These are phyloP conservation scores for Alentia gelatinosa DNA, from an alignment of 2,888 invertebrate species.

Conservation along the genomic window DNA sequence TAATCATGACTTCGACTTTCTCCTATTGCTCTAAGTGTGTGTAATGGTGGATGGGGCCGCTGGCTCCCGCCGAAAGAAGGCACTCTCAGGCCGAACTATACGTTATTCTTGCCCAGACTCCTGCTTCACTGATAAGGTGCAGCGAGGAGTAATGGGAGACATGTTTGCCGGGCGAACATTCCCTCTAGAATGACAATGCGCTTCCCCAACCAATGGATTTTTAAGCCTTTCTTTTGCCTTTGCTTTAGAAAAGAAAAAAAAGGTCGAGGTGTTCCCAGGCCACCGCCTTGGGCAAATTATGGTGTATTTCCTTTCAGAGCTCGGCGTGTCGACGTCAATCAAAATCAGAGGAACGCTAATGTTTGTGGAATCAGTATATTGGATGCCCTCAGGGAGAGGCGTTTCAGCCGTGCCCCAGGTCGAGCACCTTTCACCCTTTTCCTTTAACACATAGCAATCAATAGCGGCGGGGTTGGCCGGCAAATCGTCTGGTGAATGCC, in stretches of 20 bases:
- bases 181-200: conserved; percentile 32
- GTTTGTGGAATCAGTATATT: conserved; percentile 37
- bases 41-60: conserved; percentile 27
- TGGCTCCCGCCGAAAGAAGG: neutral
- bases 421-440: conserved; percentile 28
- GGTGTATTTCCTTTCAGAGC: conserved; percentile 33
- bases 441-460: conserved; percentile 42
- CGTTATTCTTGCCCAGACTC: conserved; percentile 23
- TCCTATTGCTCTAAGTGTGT: conserved; percentile 42
- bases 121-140: conserved; percentile 23
- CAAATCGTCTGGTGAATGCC: conserved; percentile 10
- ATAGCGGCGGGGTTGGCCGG: conserved; percentile 7
- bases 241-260: neutral
- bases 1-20: conserved; percentile 24
- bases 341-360: conserved; percentile 28
- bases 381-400: neutral
- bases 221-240: conserved; percentile 12
- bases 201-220: neutral
- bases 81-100: neutral
- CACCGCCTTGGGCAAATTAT: neutral
- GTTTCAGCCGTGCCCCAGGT: neutral
- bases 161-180: conserved; percentile 9
- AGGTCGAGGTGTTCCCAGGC: neutral
- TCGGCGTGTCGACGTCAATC: conserved; percentile 21
- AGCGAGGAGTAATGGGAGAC: conserved; percentile 32